A percentile compares a stretch with the other conserved stretches of the same genome.
Evolutionary conservation across 2,797 vertebrate genomes (phyloP).

Genomic region (Acanthurus tractus): DNA sequence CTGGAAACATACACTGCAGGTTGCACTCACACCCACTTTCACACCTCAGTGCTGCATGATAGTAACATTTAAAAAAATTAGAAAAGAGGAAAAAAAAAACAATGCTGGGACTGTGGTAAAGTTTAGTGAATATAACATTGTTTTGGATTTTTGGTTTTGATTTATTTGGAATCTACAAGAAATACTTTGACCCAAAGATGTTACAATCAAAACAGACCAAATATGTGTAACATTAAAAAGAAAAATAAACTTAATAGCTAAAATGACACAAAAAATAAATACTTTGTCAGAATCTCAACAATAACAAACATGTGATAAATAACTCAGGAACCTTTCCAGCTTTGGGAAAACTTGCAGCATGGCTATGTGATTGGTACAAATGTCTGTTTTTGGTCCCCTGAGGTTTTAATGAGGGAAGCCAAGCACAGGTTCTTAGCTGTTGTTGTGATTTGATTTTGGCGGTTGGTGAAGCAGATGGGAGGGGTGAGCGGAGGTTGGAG

Average conservation of each 20-base stretch:
- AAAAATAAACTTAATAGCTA: not conserved
- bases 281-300: not conserved
- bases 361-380: not conserved
- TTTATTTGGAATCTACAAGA: not conserved
- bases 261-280: not conserved
- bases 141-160: not conserved
- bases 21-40: conserved; percentile 28
- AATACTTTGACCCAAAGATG: not conserved
- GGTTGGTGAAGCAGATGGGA: conserved; percentile 75
- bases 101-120: not conserved
- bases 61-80: not conserved
- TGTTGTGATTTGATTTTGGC: conserved; percentile 76
- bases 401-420: conserved; percentile 37
- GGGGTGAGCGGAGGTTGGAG: conserved; percentile 52
- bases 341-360: not conserved
- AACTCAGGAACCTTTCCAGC: not conserved
- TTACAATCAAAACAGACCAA: not conserved
- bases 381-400: conserved; percentile 31
- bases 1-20: conserved; percentile 11
- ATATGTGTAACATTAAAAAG: not conserved
- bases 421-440: conserved; percentile 48
- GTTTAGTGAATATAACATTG: not conserved
- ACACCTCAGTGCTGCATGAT: conserved; percentile 7
- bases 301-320: conserved; percentile 1
- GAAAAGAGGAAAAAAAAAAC: not conserved